Conservation (phyloP, 1,140 invertebrate species). For the Nylanderia fulva region DNA sequence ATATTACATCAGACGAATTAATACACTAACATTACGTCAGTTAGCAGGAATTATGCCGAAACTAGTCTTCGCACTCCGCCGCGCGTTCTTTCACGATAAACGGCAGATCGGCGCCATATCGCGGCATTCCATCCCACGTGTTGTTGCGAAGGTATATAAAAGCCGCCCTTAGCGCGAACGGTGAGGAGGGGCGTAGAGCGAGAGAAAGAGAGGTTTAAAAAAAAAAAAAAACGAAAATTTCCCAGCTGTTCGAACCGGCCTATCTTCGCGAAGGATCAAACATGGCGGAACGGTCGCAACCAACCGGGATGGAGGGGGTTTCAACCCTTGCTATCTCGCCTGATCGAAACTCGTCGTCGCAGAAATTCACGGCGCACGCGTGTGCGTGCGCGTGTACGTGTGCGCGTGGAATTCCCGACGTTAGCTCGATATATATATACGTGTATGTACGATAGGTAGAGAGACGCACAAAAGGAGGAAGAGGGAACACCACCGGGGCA, state of each 20-base stretch:
- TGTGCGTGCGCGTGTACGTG: slow-evolving; percentile 45
- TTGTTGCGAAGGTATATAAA: neutral
- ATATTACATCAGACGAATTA: too few species aligned
- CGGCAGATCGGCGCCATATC: slow-evolving; percentile 44
- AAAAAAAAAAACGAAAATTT: slow-evolving; percentile 75
- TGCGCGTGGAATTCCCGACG: slow-evolving; percentile 63
- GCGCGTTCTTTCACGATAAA: slow-evolving; percentile 12
- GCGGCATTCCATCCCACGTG: slow-evolving; percentile 20
- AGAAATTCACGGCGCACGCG: slow-evolving; percentile 61
- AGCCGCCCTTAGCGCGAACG: slow-evolving; percentile 18
- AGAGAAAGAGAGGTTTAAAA: neutral
- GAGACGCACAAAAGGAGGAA: slow-evolving; percentile 45
- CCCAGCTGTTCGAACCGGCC: slow-evolving; percentile 80
- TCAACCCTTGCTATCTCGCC: slow-evolving; percentile 84
- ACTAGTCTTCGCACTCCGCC: neutral
- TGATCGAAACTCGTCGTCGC: slow-evolving; percentile 74
- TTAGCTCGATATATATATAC: slow-evolving; percentile 60
- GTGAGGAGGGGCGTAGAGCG: neutral
- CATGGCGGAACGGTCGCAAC: slow-evolving; percentile 75
- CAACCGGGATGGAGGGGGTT: slow-evolving; percentile 70
- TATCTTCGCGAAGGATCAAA: slow-evolving; percentile 82
- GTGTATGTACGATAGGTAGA: slow-evolving; percentile 6
- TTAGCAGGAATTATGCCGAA: neutral
- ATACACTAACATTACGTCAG: too few species aligned
- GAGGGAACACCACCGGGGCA: slow-evolving; percentile 68